Conservation (phyloP, 2,113 vertebrate genomes). For the Donacobius atricapilla region DNA sequence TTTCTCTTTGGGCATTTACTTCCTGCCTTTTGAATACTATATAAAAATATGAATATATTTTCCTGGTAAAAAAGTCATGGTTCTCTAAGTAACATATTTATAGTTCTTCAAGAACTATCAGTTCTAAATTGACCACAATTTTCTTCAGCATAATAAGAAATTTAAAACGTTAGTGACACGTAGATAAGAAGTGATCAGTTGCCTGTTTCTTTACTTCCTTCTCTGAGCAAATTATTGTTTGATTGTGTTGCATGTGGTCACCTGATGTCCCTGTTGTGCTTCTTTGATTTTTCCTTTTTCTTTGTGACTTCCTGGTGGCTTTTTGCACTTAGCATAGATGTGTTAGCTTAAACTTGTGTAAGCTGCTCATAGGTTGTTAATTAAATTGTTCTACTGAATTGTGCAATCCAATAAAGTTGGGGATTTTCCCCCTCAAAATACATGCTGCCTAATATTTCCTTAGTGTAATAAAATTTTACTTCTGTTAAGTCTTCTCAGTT, state of each 20-base stretch:
- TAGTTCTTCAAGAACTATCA: neutral
- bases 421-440: rapidly evolving
- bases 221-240: neutral
- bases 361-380: neutral
- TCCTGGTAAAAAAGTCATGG: neutral
- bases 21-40: neutral
- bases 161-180: neutral
- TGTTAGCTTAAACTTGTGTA: neutral
- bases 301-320: neutral
- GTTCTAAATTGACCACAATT: neutral
- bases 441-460: neutral
- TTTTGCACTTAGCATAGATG: neutral
- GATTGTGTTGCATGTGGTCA: neutral
- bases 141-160: neutral
- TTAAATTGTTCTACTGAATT: neutral
- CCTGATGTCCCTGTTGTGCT: neutral
- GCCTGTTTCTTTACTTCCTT: neutral
- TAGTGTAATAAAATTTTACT: neutral
- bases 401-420: neutral
- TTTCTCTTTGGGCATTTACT: neutral
- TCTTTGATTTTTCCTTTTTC: neutral
- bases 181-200: neutral
- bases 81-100: neutral
- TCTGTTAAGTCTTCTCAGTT: neutral
- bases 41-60: neutral